These are phyloP conservation scores for Brienomyrus longianalis DNA, from an alignment of 2,113 vertebrate species.

Conservation along the genomic window DNA sequence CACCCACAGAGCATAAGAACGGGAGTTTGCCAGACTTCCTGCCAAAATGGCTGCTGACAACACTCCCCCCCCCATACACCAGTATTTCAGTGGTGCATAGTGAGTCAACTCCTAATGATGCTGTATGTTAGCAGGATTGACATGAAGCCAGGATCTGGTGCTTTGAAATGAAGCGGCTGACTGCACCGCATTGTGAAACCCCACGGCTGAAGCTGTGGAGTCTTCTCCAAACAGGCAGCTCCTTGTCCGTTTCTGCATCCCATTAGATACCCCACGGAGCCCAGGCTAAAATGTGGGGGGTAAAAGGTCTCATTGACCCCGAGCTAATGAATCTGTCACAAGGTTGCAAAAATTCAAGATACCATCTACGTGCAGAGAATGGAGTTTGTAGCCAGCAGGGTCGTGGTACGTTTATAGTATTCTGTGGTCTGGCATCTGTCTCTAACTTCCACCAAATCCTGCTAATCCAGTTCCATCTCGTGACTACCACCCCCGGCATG, in stretches of 20 bases:
- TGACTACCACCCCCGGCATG: not conserved
- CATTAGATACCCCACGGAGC: not conserved
- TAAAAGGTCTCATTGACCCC: not conserved
- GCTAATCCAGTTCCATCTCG: not conserved
- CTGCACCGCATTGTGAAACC: not conserved
- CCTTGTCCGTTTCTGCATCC: not conserved
- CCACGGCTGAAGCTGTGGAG: not conserved
- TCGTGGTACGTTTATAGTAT: not conserved
- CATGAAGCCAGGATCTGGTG: not conserved
- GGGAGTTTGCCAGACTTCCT: constrained; percentile 1
- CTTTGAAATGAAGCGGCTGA: not conserved
- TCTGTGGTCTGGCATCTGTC: not conserved
- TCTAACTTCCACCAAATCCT: not conserved
- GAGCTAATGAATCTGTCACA: not conserved
- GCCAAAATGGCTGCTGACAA: not conserved
- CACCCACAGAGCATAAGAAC: not conserved
- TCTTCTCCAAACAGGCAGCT: not conserved
- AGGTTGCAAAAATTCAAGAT: not conserved
- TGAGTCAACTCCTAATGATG: not conserved
- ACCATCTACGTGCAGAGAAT: not conserved
- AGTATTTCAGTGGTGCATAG: not conserved
- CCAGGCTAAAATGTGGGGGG: not conserved
- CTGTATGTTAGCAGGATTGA: not conserved
- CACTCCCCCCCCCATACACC: not conserved
- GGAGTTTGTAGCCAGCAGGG: not conserved